These are phyloP conservation scores for Lophura swinhoii DNA, from an alignment of 2,797 vertebrate species.

Conservation along the genomic window DNA sequence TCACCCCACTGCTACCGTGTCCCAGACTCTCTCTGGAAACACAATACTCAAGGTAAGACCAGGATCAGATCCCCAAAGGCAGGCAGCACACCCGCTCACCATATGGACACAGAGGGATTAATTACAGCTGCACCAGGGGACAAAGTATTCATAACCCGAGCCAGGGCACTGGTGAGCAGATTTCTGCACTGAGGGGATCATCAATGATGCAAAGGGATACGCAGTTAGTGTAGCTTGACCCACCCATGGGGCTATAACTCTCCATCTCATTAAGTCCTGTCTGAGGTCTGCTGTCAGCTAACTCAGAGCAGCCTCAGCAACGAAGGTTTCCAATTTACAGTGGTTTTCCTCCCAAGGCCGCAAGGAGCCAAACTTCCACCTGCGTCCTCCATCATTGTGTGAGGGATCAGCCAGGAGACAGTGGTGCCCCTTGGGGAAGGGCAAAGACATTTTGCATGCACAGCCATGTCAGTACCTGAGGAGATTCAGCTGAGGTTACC, in stretches of 20 bases:
- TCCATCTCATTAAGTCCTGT: conserved; percentile 26
- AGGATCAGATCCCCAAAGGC: conserved; percentile 41
- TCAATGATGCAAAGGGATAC: conserved; percentile 60
- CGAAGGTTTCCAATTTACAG: background rate
- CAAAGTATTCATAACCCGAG: background rate
- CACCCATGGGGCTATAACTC: background rate
- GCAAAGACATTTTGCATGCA: background rate
- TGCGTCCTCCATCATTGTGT: background rate
- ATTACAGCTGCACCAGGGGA: conserved; percentile 61
- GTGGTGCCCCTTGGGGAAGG: background rate
- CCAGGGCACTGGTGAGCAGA: background rate
- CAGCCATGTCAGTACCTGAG: background rate
- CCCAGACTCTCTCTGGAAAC: conserved; percentile 28
- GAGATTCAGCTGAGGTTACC: background rate
- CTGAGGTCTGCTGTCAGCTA: background rate
- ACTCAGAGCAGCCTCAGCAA: background rate
- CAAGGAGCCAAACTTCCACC: background rate
- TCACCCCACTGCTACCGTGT: background rate
- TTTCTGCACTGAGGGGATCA: background rate
- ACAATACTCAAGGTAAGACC: conserved; percentile 55
- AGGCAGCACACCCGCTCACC: conserved; percentile 15
- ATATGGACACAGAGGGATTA: conserved; percentile 54
- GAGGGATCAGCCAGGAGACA: background rate
- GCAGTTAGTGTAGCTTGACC: background rate
- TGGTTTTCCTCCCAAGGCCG: background rate